Base-by-base conservation (phyloP, 2,113 vertebrate genomes). In the Oxyura jamaicensis region DNA sequence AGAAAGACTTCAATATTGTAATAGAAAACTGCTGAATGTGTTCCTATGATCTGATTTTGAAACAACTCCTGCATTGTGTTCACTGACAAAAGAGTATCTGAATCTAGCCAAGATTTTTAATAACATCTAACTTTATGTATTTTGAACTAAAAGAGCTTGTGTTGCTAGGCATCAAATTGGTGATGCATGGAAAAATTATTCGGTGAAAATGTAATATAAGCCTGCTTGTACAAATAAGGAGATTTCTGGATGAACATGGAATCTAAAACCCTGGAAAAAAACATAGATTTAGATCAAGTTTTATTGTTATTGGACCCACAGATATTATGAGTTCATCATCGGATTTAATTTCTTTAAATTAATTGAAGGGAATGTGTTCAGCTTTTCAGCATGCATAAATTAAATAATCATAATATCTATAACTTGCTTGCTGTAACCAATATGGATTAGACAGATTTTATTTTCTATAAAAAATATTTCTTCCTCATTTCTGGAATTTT, bases 121-220 rank as follows among this genome's bases (percentile, higher is more conserved):
- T 96, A 80, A 82, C 36, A 52, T 93, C 76, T 94, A 90, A 95
- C 92, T 96, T 90, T 83, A 91, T 94, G 59, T 89, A 84, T 97
- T 95, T 95, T 90, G 87, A 95, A 92, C 94, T 95, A 90, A 95
- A 97, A 96, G 94, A 95, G 85, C 94, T 93, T 95, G 69, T 88
- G 94, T 97, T 97, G 97, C 96, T 97, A 97, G 93, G 96, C 96
- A 96, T 97, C 92, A 88, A 94, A 94, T 91, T 96, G 69, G 73
- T 88, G 93, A 95, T 91, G 91, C 93, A 85, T 95, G 77, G 83
- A 86, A 90, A 93, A 97, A 94, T 81, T 94, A 94, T 88, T 97
- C 91, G 74, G 69, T 95, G 83, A 72, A 91, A 93, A 74, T 93
- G 36, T 86, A 91, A 91, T 79, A 50, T 86, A 90, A 94, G 65